A percentile compares a stretch with the other conserved stretches of the same genome.
phyloP scores from a whole-genome alignment of 2,888 invertebrate genomes.

The Scaptomyza cyrtandrae region DNA sequence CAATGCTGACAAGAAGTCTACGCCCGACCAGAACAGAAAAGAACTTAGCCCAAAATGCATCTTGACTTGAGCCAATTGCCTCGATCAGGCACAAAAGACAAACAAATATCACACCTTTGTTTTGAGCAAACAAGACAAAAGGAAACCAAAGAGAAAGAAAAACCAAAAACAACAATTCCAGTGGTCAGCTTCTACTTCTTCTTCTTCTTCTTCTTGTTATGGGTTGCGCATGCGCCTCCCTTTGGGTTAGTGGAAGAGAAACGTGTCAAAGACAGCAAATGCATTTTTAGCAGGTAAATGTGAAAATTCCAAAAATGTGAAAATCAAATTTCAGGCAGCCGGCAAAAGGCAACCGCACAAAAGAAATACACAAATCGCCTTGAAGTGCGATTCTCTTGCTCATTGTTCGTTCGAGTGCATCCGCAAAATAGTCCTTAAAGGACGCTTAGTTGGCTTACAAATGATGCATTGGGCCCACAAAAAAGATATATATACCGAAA shows the following conservation, averaged over 20 bases:
- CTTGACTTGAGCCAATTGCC: slow-evolving; percentile 80
- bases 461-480: slow-evolving; percentile 68
- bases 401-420: slow-evolving; percentile 75
- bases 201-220: slow-evolving; percentile 12
- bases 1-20: slow-evolving; percentile 70
- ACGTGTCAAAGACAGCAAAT: no score
- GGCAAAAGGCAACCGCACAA: slow-evolving; percentile 59
- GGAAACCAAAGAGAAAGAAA: neutral
- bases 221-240: slow-evolving; percentile 70
- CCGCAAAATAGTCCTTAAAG: slow-evolving; percentile 80
- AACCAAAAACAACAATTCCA: slow-evolving; percentile 15
- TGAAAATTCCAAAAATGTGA: slow-evolving; percentile 70
- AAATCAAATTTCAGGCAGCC: slow-evolving; percentile 51
- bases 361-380: slow-evolving; percentile 39
- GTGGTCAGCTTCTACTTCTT: slow-evolving; percentile 27
- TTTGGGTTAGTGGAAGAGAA: neutral
- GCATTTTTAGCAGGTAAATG: slow-evolving; percentile 76
- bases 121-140: slow-evolving; percentile 29
- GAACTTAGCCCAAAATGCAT: slow-evolving; percentile 55
- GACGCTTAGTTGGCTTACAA: slow-evolving; percentile 80
- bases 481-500: neutral
- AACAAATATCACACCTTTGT: slow-evolving; percentile 80
- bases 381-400: slow-evolving; percentile 41
- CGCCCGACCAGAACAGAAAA: slow-evolving; percentile 30
- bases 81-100: slow-evolving; percentile 72